A percentile compares a stretch with the other conserved stretches of the same genome.
Evolutionary conservation across 1,140 invertebrate genomes (phyloP).

Genomic region (Acromyrmex heyeri): DNA sequence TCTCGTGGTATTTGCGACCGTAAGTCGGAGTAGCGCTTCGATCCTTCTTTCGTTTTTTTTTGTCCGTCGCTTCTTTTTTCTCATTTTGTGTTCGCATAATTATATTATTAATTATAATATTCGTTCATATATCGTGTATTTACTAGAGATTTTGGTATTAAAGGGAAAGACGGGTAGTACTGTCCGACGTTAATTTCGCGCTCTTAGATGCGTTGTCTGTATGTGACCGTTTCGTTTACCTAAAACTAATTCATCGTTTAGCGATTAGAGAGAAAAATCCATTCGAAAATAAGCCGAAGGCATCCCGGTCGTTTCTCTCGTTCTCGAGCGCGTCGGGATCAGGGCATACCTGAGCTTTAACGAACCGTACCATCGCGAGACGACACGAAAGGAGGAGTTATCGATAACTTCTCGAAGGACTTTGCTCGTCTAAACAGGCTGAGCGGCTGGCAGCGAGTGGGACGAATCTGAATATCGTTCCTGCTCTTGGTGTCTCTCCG

Average conservation of each 20-base stretch:
- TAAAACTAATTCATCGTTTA: conserved; percentile 55
- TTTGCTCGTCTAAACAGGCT: conserved; percentile 53
- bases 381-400: conserved; percentile 57
- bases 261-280: conserved; percentile 52
- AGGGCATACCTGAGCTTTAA: conserved; percentile 59
- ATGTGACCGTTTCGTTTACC: conserved; percentile 34
- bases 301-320: conserved; percentile 40
- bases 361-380: conserved; percentile 57
- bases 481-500: conserved; percentile 52
- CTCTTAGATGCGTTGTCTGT: conserved; percentile 57
- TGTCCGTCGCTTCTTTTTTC: conserved; percentile 44
- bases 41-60: conserved; percentile 36
- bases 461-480: conserved; percentile 69
- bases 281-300: conserved; percentile 54
- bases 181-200: conserved; percentile 49
- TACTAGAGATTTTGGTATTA: conserved; percentile 67
- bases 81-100: conserved; percentile 34
- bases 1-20: conserved; percentile 32
- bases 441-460: conserved; percentile 68
- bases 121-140: conserved; percentile 63
- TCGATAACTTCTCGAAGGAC: conserved; percentile 61
- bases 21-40: conserved; percentile 28
- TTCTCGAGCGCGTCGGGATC: conserved; percentile 49
- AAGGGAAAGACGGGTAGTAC: conserved; percentile 77
- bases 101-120: conserved; percentile 65